These are phyloP conservation scores for Poecilia velifera DNA, from an alignment of 2,797 vertebrate species.

Conservation along the genomic window DNA sequence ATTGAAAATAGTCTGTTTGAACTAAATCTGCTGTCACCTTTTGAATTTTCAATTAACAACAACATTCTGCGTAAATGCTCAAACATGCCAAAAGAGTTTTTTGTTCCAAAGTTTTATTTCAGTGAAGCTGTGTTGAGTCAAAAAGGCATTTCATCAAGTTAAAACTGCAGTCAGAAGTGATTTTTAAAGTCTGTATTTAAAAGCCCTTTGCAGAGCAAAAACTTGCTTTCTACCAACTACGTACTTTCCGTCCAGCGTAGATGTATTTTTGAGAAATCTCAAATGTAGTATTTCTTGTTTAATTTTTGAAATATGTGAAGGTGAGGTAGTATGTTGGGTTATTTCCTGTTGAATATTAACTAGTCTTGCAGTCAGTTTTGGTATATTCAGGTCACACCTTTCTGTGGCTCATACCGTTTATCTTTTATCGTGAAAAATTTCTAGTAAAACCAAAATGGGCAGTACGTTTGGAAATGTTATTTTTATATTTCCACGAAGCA, in stretches of 20 bases:
- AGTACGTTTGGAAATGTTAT: no score
- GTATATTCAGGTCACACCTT: neutral
- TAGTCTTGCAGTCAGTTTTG: neutral
- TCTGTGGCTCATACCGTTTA: neutral
- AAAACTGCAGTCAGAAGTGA: neutral
- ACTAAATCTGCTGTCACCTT: neutral
- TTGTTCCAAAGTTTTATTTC: neutral
- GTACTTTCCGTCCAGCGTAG: neutral
- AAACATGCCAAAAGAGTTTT: no score
- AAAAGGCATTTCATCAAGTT: neutral
- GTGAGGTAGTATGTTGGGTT: no score
- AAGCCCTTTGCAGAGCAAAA: neutral
- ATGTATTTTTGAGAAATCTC: neutral
- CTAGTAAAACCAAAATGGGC: no score
- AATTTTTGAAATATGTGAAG: neutral
- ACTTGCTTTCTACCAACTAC: neutral
- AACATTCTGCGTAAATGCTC: neutral
- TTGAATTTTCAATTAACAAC: conserved; percentile 3
- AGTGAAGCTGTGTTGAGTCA: neutral
- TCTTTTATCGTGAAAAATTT: no score
- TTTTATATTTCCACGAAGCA: no score
- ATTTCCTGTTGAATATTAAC: neutral
- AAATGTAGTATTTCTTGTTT: neutral
- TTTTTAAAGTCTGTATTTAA: neutral
- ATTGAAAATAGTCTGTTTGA: neutral